Conservation (phyloP, 2,113 vertebrate species). For the Oncorhynchus mykiss region DNA sequence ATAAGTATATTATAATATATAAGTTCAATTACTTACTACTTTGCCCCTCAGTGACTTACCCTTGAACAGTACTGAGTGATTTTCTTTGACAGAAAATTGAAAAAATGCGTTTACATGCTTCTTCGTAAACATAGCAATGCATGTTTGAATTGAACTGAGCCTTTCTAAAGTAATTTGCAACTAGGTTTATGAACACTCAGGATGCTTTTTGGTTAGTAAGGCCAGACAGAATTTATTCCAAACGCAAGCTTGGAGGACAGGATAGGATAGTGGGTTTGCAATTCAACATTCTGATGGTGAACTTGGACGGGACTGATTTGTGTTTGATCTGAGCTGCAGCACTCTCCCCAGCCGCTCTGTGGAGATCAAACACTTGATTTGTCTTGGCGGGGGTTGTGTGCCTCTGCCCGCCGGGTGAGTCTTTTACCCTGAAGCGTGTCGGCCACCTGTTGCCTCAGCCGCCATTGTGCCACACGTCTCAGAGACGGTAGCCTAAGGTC, state of each 20-base stretch:
- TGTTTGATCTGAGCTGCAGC: constrained; percentile 43
- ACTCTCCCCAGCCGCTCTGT: constrained; percentile 32
- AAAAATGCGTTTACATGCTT: not conserved
- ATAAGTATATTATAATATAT: too few species aligned
- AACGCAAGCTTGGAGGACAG: not conserved
- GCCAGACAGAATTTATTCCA: too few species aligned
- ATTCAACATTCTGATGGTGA: constrained; percentile 18
- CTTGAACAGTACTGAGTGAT: too few species aligned
- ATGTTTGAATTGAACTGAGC: too few species aligned
- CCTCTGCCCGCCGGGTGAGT: constrained; percentile 33
- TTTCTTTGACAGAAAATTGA: not conserved
- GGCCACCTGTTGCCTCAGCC: constrained; percentile 61
- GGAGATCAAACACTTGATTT: constrained; percentile 63
- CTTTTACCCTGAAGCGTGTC: constrained; percentile 55
- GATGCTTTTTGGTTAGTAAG: too few species aligned
- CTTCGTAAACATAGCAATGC: not conserved
- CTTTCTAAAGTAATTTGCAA: too few species aligned
- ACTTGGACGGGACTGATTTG: constrained; percentile 25
- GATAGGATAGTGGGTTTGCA: constrained; percentile 6
- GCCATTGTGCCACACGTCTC: constrained; percentile 38
- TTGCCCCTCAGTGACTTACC: too few species aligned
- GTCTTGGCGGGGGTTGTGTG: constrained; percentile 51
- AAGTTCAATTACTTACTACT: too few species aligned
- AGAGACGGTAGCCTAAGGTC: constrained; percentile 52
- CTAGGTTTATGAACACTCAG: too few species aligned